phyloP scores from a whole-genome alignment of 2,797 vertebrate genomes.

The Microcaecilia unicolor region DNA sequence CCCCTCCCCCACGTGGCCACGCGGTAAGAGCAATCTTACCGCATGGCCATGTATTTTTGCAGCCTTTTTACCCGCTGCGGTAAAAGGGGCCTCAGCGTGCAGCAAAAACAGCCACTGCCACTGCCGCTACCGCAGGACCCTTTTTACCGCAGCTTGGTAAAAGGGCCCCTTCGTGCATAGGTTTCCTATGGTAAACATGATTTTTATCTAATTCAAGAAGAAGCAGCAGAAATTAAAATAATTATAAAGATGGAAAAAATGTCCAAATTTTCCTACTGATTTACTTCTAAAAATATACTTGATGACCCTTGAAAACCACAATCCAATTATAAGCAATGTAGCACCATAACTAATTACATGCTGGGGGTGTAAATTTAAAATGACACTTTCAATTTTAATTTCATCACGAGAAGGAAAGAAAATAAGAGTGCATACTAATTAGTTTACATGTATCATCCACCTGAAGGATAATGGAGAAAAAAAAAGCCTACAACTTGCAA shows the following conservation, averaged over 20 bases:
- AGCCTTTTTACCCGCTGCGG: no score
- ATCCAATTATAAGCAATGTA: slow-evolving; percentile 36
- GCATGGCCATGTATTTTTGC: no score
- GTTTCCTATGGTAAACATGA: not conserved
- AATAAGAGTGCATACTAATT: slow-evolving; percentile 44
- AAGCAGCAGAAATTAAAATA: slow-evolving; percentile 24
- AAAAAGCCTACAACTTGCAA: no score
- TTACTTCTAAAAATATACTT: slow-evolving; percentile 28
- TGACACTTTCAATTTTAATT: slow-evolving; percentile 46
- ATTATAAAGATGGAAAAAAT: slow-evolving; percentile 14
- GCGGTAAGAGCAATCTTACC: no score
- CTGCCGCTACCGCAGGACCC: no score
- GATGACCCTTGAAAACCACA: slow-evolving; percentile 39
- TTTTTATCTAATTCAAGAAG: slow-evolving; percentile 5
- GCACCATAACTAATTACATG: slow-evolving; percentile 39
- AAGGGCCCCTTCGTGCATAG: no score
- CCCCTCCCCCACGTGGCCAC: no score
- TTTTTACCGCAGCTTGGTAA: no score
- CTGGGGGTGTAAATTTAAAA: slow-evolving; percentile 43
- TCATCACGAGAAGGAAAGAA: slow-evolving; percentile 35
- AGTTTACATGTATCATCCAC: slow-evolving; percentile 29
- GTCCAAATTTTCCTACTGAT: slow-evolving; percentile 22
- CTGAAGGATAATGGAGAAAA: slow-evolving; percentile 30
- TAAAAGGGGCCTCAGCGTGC: no score
- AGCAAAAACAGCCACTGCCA: no score